Base-by-base conservation (phyloP, 1,140 invertebrate species). In the Helicoverpa armigera region DNA sequence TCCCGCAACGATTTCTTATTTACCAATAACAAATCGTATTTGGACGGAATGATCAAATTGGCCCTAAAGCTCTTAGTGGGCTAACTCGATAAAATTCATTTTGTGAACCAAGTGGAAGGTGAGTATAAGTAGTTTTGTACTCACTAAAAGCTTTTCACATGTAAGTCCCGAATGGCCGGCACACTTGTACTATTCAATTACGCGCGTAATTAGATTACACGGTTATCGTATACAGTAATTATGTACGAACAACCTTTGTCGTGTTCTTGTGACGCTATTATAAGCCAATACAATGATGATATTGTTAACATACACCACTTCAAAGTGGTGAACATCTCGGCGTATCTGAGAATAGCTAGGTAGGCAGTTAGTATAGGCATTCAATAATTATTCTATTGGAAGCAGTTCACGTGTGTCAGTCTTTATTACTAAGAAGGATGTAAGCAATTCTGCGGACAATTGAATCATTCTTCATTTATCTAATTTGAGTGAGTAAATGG, bases 11-110 rank as follows among this genome's bases (percentile, higher is more conserved):
- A 23, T 75, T 58, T 61, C 72, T 58, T 75, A 67, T 78, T 56
- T 56, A 54, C 76, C 65, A 82, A 84, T 84, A 82, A 80, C 58
- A 77, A 72, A 84, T 67, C 70, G 65, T 51, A 85, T 85, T 83
- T 83, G 63, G 80, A 60, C 9, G 50, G 81, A 86, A 83, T 82
- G 77, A 86, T 83, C 80, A 83, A 86, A 84, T 84, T 82, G 60
- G 76, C 80, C 72, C 69, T 79, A 73, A 75, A 77, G 83, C 83
- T 86, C 81, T 85, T 83, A 83, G 79, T 51, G 75, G 61, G 82
- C 69, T 85, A 86, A 86, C 80, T 82, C 69, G 81, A 86, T 86
- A 82, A 86, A 86, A 82, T 86, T 84, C 73, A 82, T 85, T 86
- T 80, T 60, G 76, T 76, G 54, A 78, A 81, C 70, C 65, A 79